Evolutionary conservation across 1,140 invertebrate genomes (phyloP).

Genomic region (Drosophila nikananu): DNA sequence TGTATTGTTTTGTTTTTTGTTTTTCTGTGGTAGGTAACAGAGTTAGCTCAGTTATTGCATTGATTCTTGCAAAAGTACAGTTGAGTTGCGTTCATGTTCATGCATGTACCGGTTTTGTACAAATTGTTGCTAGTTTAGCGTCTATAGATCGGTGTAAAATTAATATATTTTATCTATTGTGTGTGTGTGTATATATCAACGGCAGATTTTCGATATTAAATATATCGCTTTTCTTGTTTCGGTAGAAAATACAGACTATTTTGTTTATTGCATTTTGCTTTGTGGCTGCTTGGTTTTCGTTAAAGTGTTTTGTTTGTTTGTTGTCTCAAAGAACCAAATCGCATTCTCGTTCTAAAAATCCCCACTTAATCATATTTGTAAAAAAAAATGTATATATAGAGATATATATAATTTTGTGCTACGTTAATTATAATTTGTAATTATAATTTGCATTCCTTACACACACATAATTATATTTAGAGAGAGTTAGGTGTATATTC

Average conservation of each 20-base stretch:
- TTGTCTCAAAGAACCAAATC: constrained; percentile 35
- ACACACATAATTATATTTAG: constrained; percentile 45
- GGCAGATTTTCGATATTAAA: constrained; percentile 52
- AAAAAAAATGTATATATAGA: constrained; percentile 34
- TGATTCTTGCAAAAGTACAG: constrained; percentile 28
- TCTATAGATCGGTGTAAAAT: constrained; percentile 65
- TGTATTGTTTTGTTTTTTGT: constrained; percentile 44
- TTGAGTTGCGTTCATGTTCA: constrained; percentile 10
- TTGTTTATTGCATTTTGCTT: constrained; percentile 53
- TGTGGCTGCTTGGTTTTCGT: constrained; percentile 35
- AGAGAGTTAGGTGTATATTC: constrained; percentile 42
- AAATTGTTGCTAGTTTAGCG: constrained; percentile 55
- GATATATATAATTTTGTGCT: constrained; percentile 37
- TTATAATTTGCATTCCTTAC: constrained; percentile 26
- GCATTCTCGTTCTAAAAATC: constrained; percentile 21
- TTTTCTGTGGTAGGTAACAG: constrained; percentile 41
- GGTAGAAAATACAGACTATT: constrained; percentile 69
- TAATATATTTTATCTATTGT: constrained; percentile 57
- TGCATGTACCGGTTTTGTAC: constrained; percentile 50
- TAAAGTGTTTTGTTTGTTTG: constrained; percentile 16
- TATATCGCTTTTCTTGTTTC: constrained; percentile 11
- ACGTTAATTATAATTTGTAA: constrained; percentile 35
- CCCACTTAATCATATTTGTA: constrained; percentile 20
- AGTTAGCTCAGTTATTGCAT: constrained; percentile 48
- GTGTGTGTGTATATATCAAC: constrained; percentile 55